Evolutionary conservation across 2,888 invertebrate genomes (phyloP).

Genomic region (Cheilosia variabilis): DNA sequence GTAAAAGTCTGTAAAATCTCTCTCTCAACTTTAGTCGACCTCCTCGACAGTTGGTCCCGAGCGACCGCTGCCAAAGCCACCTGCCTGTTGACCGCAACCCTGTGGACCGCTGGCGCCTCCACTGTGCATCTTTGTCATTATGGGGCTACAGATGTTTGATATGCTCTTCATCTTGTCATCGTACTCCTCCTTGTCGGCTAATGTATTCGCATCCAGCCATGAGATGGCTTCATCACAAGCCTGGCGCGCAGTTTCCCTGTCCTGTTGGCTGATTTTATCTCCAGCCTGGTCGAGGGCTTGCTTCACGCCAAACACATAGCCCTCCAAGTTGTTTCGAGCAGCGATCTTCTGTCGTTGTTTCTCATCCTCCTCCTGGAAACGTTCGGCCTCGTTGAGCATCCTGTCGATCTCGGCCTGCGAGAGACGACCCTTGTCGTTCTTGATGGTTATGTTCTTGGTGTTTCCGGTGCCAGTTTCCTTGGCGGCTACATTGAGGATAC

Average conservation of each 20-base stretch:
- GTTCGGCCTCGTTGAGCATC: conserved; percentile 89
- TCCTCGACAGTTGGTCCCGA: conserved; percentile 80
- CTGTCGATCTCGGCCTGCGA: conserved; percentile 91
- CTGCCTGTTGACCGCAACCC: conserved; percentile 84
- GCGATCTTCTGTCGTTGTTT: conserved; percentile 87
- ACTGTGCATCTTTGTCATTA: conserved; percentile 76
- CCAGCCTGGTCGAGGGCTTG: conserved; percentile 88
- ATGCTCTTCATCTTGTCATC: conserved; percentile 84
- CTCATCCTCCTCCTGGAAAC: conserved; percentile 88
- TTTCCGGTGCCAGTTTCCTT: conserved; percentile 87
- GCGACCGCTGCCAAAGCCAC: conserved; percentile 86
- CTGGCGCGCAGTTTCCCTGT: conserved; percentile 87
- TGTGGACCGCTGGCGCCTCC: conserved; percentile 61
- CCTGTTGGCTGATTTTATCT: conserved; percentile 86
- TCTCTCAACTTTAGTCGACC: conserved; percentile 72
- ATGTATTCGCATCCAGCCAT: conserved; percentile 91
- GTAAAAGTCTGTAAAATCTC: conserved; percentile 27
- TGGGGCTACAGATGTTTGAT: conserved; percentile 80
- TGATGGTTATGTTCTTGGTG: conserved; percentile 90
- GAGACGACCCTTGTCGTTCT: conserved; percentile 90
- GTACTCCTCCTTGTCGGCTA: conserved; percentile 90
- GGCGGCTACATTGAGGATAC: conserved; percentile 94
- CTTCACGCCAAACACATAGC: conserved; percentile 87
- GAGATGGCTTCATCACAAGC: conserved; percentile 87
- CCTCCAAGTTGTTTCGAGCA: conserved; percentile 88